Base-by-base conservation (phyloP, 1,140 invertebrate species). In the Notospermus geniculatus region DNA sequence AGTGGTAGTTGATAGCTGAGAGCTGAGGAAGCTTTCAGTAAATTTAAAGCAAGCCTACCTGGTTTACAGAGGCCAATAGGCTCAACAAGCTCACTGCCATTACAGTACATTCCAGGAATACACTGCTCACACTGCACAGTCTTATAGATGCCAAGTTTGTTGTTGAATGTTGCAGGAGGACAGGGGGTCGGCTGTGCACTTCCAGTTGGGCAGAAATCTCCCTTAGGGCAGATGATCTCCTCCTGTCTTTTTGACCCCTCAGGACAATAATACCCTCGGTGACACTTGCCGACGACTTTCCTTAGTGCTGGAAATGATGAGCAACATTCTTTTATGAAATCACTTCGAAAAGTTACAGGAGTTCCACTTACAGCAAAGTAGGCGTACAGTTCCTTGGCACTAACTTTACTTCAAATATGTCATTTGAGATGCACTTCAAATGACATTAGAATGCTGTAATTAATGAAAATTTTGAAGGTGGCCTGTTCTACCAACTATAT, bases 141-240 rank as follows among this genome's bases (percentile, higher is more conserved):
- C 0, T 50, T 46, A 9, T 56, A 58, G 22, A 77, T 60, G 9
- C 69, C 75, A 1, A 65, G 67, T 25, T 67, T 60, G 60, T 79
- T 72, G 30, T 74, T 78, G 66, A 68, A 79, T 23, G 73, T 79
- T 25, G 75, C 76, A 55, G 73, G 73, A 5, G 74, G 70, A 57
- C 77, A 79, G 1, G 60, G 66, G 4, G 53, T 54, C 2, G 75
- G 75, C 46, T 68, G 36, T 25, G 70, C 61, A 23, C 72, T 70
- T 0, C 65, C 70, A 2, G 59, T 28, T 5, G 61, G 65, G 62
- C 77, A 79, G 65, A 72, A 79, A 61, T 66, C 60, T 45, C 76
- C 76, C 36, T 61, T 63, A 25, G 69, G 68, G 62, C 77, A 79
- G 25, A 76, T 62, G 22, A 68, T 39, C 65, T 75, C 66, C 0